Evolutionary conservation across 1,140 invertebrate genomes (phyloP).

Genomic region (Aphaenogaster floridana): DNA sequence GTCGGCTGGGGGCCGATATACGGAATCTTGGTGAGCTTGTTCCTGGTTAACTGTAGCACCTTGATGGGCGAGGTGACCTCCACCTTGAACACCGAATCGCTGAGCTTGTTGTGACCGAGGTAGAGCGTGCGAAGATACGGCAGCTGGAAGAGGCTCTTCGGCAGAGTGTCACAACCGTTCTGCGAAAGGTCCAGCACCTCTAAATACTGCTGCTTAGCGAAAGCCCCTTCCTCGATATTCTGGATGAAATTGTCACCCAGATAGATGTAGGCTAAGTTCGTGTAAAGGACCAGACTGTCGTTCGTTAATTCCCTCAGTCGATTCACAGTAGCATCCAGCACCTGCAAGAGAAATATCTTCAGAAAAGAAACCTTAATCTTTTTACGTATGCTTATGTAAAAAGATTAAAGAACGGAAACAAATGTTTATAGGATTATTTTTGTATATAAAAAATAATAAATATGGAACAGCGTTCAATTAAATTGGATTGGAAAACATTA

Average conservation of each 20-base stretch:
- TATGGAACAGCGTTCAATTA: too few species aligned
- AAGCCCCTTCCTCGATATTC: slow-evolving; percentile 80
- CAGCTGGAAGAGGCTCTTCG: slow-evolving; percentile 77
- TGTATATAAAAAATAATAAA: not conserved
- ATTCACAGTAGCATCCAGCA: slow-evolving; percentile 82
- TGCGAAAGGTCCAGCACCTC: slow-evolving; percentile 80
- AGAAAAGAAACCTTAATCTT: not conserved
- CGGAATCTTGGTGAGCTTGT: slow-evolving; percentile 78
- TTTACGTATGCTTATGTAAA: not conserved
- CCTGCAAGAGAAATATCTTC: slow-evolving; percentile 73
- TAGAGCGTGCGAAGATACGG: slow-evolving; percentile 78
- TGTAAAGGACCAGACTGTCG: slow-evolving; percentile 79
- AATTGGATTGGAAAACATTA: not conserved
- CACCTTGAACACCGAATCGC: slow-evolving; percentile 73
- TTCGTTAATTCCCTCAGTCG: slow-evolving; percentile 82
- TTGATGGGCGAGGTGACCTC: slow-evolving; percentile 74
- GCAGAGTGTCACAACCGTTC: slow-evolving; percentile 78
- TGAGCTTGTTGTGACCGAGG: slow-evolving; percentile 75
- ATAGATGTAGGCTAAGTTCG: slow-evolving; percentile 81
- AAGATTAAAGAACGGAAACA: not conserved
- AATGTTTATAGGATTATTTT: not conserved
- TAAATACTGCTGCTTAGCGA: slow-evolving; percentile 79
- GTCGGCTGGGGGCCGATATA: slow-evolving; percentile 70
- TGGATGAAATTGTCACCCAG: slow-evolving; percentile 84
- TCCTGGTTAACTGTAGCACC: slow-evolving; percentile 75